A percentile compares a stretch with the other conserved stretches of the same genome.
Evolutionary conservation across 1,140 invertebrate species (phyloP).

Genomic region (Philotrypesis tridentata): DNA sequence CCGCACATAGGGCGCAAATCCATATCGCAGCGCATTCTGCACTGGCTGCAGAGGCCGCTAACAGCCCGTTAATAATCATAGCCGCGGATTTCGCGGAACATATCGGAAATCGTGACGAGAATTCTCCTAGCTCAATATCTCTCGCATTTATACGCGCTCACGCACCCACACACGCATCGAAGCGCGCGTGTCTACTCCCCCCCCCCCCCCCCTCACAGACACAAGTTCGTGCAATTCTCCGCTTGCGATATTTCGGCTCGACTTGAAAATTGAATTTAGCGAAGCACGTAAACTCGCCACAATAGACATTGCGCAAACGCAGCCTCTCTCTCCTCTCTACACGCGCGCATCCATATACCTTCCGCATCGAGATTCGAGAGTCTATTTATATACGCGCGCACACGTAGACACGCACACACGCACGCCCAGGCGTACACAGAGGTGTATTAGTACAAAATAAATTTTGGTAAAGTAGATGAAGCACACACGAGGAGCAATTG

Average conservation of each 20-base stretch:
- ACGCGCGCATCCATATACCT: too few relatives aligned
- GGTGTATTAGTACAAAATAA: background rate
- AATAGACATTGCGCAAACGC: too few relatives aligned
- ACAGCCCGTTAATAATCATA: background rate
- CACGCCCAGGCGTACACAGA: too few relatives aligned
- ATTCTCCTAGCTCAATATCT: background rate
- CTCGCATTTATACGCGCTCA: background rate
- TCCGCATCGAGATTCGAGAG: too few relatives aligned
- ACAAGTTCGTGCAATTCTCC: background rate
- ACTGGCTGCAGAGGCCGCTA: background rate
- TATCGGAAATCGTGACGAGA: background rate
- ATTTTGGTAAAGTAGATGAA: background rate
- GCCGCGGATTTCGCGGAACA: background rate
- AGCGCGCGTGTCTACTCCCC: too few relatives aligned
- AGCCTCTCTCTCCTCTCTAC: too few relatives aligned
- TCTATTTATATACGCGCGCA: too few relatives aligned
- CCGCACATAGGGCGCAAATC: background rate
- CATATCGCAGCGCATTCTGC: background rate
- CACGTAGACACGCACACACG: too few relatives aligned
- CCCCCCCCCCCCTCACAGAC: too few relatives aligned
- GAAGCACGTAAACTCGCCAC: background rate
- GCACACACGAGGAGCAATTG: background rate
- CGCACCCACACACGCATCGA: background rate
- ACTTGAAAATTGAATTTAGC: conserved; percentile 8
- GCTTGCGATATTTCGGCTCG: background rate